These are phyloP conservation scores for Aphodius sticticus DNA, from an alignment of 2,888 invertebrate species.

Conservation along the genomic window DNA sequence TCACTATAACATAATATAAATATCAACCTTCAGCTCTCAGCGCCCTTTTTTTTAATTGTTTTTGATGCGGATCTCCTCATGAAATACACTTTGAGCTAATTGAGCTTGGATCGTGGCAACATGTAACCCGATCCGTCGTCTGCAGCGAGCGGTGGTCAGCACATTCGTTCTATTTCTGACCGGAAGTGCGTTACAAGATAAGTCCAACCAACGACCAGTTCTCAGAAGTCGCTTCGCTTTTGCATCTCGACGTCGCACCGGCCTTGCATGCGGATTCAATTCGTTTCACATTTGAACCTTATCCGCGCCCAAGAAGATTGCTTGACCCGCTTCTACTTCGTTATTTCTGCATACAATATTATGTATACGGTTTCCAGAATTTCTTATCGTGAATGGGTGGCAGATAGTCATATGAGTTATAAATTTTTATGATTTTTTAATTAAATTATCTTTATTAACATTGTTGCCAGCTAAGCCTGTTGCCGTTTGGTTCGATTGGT, in stretches of 20 bases:
- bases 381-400: background rate
- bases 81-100: slow-evolving; percentile 31
- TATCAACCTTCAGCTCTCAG: background rate
- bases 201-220: slow-evolving; percentile 32
- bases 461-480: background rate
- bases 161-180: slow-evolving; percentile 43
- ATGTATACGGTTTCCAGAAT: background rate
- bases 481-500: no score
- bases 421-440: background rate
- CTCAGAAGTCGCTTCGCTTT: slow-evolving; percentile 33
- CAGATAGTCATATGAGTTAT: background rate
- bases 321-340: background rate
- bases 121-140: slow-evolving; percentile 28
- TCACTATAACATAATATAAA: background rate
- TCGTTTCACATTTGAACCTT: background rate
- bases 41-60: background rate
- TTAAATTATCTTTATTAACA: background rate
- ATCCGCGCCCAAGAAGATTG: background rate
- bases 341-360: background rate
- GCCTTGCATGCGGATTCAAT: background rate
- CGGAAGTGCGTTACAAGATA: slow-evolving; percentile 47
- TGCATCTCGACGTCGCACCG: background rate
- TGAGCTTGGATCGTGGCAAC: slow-evolving; percentile 31
- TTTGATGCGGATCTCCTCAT: slow-evolving; percentile 14
- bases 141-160: slow-evolving; percentile 42